These are phyloP conservation scores for Heterochromis multidens DNA, from an alignment of 2,113 vertebrate genomes.

Conservation along the genomic window DNA sequence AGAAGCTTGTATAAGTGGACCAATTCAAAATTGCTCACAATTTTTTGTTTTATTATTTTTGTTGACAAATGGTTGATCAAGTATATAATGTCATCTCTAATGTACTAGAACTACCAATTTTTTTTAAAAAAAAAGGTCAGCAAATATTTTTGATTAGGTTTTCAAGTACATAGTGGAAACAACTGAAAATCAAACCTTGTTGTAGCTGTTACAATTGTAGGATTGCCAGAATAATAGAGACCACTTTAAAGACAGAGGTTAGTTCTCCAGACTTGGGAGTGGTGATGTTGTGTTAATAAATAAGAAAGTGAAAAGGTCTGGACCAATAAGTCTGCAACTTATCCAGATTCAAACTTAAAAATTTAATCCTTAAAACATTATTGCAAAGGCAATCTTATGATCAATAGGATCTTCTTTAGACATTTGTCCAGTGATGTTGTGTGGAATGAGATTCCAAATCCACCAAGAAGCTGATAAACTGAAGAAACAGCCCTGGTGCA, in stretches of 20 bases:
- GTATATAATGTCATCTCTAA: too few relatives aligned
- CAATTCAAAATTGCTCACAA: neutral
- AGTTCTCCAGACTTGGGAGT: neutral
- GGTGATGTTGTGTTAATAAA: neutral
- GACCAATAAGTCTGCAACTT: neutral
- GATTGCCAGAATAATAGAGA: neutral
- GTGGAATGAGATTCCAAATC: neutral
- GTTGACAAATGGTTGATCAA: too few relatives aligned
- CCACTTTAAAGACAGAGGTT: neutral
- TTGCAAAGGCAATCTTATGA: neutral
- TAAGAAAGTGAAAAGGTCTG: neutral
- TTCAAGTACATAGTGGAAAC: neutral
- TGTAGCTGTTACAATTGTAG: neutral
- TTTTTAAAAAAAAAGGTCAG: too few relatives aligned
- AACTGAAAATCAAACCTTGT: neutral
- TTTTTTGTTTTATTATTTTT: too few relatives aligned
- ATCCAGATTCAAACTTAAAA: neutral
- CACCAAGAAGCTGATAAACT: neutral
- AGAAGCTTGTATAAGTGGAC: accelerated
- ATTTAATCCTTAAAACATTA: neutral
- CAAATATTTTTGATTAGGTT: too few relatives aligned
- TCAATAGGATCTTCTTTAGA: neutral
- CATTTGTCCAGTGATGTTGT: neutral
- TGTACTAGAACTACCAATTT: too few relatives aligned
- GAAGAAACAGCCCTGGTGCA: neutral